A percentile compares a stretch with the other conserved stretches of the same genome.
Evolutionary conservation across 2,888 invertebrate species (phyloP).

Genomic region (Dendrolimus houi): DNA sequence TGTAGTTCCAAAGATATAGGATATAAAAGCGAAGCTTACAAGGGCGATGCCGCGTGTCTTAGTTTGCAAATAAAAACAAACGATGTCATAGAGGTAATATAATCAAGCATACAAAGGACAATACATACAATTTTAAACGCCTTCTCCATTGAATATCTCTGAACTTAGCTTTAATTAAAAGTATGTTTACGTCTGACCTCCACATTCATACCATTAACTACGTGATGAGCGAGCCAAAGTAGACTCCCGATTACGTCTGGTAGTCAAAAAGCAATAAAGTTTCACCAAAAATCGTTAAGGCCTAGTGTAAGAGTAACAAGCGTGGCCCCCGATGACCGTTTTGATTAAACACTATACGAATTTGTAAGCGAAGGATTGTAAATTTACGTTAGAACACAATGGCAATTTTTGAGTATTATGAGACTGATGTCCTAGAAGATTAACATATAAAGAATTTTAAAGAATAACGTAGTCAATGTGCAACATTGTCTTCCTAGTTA

Average conservation of each 20-base stretch:
- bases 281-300: slow-evolving; percentile 24
- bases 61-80: no score
- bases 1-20: no score
- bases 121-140: no score
- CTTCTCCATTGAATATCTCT: no score
- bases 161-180: slow-evolving; percentile 23
- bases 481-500: no score
- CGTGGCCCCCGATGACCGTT: slow-evolving; percentile 22
- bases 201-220: slow-evolving; percentile 8
- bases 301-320: slow-evolving; percentile 25
- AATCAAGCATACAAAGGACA: no score
- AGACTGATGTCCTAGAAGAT: neutral
- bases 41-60: no score
- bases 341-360: slow-evolving; percentile 18
- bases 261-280: slow-evolving; percentile 30
- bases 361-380: slow-evolving; percentile 2
- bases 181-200: slow-evolving; percentile 14
- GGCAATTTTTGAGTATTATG: neutral
- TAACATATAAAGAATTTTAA: neutral
- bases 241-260: slow-evolving; percentile 20
- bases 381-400: neutral
- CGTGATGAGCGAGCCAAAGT: slow-evolving; percentile 19
- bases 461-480: neutral
- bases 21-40: no score
- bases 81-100: no score